Percentiles rank a stretch among this genome's conserved stretches.
phyloP scores from a whole-genome alignment of 2,888 invertebrate species.

The Cosmia trapezina region DNA sequence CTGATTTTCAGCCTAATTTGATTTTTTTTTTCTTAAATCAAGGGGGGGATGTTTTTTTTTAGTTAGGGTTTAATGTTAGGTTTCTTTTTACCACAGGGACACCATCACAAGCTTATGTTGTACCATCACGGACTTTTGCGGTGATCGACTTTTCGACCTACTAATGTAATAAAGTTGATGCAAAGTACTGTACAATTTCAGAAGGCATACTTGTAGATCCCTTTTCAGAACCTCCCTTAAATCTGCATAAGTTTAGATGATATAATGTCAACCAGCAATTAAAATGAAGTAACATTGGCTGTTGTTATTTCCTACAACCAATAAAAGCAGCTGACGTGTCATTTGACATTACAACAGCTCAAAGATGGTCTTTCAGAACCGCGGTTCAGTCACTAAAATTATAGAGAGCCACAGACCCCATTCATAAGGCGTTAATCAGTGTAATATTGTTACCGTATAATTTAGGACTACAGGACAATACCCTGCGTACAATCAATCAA shows the following conservation, averaged over 20 bases:
- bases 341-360: neutral
- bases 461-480: neutral
- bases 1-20: neutral
- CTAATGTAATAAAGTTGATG: no score
- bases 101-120: neutral
- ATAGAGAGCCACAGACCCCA: neutral
- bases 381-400: neutral
- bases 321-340: neutral
- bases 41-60: no score
- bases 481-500: no score
- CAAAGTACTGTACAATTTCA: neutral
- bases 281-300: neutral
- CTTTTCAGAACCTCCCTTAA: neutral
- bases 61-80: no score
- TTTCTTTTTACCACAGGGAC: neutral
- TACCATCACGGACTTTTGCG: no score
- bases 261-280: neutral
- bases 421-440: neutral
- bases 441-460: neutral
- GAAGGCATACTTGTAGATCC: no score
- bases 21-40: no score
- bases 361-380: neutral
- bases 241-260: no score
- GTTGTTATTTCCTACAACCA: neutral
- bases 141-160: no score